Evolutionary conservation across 2,888 invertebrate species (phyloP), one percentile per base, ranked within the genome.

Genomic region (Stenolophus ochropezus): DNA sequence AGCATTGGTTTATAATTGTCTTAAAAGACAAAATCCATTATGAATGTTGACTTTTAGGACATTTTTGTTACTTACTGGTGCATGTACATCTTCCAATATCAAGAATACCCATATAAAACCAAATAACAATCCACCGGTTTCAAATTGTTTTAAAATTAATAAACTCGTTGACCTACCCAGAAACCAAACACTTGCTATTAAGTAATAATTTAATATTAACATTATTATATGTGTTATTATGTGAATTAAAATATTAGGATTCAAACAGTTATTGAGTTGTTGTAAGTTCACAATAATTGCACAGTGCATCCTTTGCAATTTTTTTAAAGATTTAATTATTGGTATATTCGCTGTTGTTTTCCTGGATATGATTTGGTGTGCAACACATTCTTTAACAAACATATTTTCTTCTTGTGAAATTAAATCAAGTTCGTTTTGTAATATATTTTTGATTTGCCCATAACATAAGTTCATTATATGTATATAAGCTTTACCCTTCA

Each of bases 121-220:
- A 5, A 51, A 8, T 33, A 78, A 47, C 51, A 78, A 69, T 2
- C 8, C 4, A 18, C 8, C 11, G 14, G 69, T 69, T 78, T 78
- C 78, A 78, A 78, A 42, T 69, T 78, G 65, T 51, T 78, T 78
- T 25, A 51, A 14, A 49, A 27, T 5, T 0, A 78, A 18, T 27
- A 78, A 18, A 11, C 69, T 16, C 2, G 11, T 25, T 33, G 8
- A 51, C 47, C 20, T 20, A 23, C 23, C 58, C 20, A 27, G 71
- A 25, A 71, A 3, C 82, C 49, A 73, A 14, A 49, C 18, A 53
- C 51, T 49, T 21, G 18, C 27, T 4, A 75, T 71, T 14, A 53
- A 51, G 42, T 23, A 80, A 56, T 56, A 58, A 80, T 80, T 73
- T 73, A 73, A 33, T 14, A 80, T 73, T 51, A 80, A 71, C 14